phyloP scores from a whole-genome alignment of 2,797 vertebrate genomes.

The Typhlichthys subterraneus region DNA sequence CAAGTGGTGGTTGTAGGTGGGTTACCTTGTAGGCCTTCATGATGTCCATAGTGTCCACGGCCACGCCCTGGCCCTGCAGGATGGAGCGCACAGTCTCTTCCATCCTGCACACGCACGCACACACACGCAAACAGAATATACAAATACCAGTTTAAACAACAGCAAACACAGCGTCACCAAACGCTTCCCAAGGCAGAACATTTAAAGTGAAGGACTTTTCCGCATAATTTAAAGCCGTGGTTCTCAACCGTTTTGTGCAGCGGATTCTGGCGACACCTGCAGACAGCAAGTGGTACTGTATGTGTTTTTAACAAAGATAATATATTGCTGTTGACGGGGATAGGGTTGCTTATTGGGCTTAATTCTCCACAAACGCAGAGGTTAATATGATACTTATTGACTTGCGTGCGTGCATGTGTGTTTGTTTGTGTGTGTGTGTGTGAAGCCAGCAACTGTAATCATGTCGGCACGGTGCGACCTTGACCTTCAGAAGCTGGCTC shows the following conservation, averaged over 20 bases:
- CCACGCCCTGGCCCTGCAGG: slow-evolving; percentile 83
- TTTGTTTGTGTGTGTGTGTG: neutral
- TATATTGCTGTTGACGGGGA: too few species aligned
- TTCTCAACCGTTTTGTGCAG: too few species aligned
- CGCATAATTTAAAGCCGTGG: neutral
- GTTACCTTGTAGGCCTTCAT: slow-evolving; percentile 87
- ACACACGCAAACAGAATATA: slow-evolving; percentile 10
- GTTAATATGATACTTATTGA: neutral
- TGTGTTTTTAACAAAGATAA: too few species aligned
- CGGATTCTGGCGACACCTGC: too few species aligned
- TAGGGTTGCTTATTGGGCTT: neutral
- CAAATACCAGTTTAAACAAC: neutral
- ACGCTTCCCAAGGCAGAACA: neutral
- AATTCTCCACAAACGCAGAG: neutral
- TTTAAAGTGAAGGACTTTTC: neutral
- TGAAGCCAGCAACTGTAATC: slow-evolving; percentile 49
- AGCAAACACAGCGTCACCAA: neutral
- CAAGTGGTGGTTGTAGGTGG: neutral
- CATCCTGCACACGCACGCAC: slow-evolving; percentile 78
- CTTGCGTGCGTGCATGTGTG: neutral
- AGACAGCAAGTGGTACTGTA: too few species aligned
- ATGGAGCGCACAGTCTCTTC: slow-evolving; percentile 90
- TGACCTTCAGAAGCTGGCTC: slow-evolving; percentile 39
- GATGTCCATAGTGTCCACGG: slow-evolving; percentile 82
- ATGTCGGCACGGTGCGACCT: slow-evolving; percentile 30